A percentile compares a stretch with the other conserved stretches of the same genome.
Conservation (phyloP, 2,888 invertebrate genomes). For the Drosophila quinaria region DNA sequence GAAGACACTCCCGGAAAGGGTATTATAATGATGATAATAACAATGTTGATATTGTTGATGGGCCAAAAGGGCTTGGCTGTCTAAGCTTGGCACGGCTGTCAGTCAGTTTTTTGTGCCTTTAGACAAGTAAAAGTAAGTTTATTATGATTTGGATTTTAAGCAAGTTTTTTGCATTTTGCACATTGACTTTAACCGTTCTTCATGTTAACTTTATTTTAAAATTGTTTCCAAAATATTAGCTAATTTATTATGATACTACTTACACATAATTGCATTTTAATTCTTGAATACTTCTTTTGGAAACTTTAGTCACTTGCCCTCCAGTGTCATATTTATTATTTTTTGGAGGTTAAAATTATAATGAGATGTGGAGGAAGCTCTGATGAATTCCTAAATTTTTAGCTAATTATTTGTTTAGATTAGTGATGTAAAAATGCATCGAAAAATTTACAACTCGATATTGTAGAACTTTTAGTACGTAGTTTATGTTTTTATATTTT, state of each 20-base stretch:
- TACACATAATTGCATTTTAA: too few relatives aligned
- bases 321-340: background rate
- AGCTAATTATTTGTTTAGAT: too few relatives aligned
- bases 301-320: background rate
- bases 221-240: background rate
- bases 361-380: too few relatives aligned
- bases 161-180: background rate
- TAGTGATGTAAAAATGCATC: too few relatives aligned
- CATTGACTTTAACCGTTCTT: background rate
- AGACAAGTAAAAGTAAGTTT: conserved; percentile 3
- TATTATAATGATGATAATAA: conserved; percentile 16
- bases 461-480: too few relatives aligned
- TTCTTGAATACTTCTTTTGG: background rate
- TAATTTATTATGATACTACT: too few relatives aligned
- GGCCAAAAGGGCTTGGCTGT: conserved; percentile 18
- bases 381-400: too few relatives aligned
- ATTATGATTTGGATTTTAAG: background rate
- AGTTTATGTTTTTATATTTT: too few relatives aligned
- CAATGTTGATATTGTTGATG: conserved; percentile 18
- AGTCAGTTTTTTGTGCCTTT: conserved; percentile 2
- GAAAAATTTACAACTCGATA: too few relatives aligned
- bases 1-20: background rate
- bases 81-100: conserved; percentile 5
- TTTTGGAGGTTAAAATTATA: too few relatives aligned
- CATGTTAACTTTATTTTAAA: conserved; percentile 7